Evolutionary conservation across 2,797 vertebrate genomes (phyloP).

Genomic region (Sebastes trivittatus): DNA sequence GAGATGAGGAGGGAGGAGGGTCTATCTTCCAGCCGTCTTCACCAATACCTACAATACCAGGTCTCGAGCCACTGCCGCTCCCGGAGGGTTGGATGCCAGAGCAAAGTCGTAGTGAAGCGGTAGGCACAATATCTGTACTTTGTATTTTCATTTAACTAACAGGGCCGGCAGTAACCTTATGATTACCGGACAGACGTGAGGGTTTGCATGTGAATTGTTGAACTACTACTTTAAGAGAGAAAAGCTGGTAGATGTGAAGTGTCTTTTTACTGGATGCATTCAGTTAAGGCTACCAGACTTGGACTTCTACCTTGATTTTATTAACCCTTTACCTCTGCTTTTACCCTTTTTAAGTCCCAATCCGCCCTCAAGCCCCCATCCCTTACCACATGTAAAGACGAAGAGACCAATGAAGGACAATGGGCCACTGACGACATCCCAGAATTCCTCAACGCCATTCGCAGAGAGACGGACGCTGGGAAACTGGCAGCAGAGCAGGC

Average conservation of each 20-base stretch:
- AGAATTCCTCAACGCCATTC: constrained; percentile 88
- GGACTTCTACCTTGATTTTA: neutral
- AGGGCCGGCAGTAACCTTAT: neutral
- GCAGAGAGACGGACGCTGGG: constrained; percentile 70
- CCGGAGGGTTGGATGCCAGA: constrained; percentile 29
- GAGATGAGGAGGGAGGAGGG: neutral
- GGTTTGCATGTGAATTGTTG: neutral
- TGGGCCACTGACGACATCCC: constrained; percentile 95
- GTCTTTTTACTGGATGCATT: neutral
- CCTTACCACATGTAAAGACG: constrained; percentile 23
- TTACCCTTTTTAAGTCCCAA: neutral
- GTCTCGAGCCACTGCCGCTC: constrained; percentile 24
- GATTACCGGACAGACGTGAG: neutral
- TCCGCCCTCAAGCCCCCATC: neutral
- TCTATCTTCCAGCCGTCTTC: constrained; percentile 10
- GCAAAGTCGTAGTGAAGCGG: constrained; percentile 47
- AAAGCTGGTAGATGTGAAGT: neutral
- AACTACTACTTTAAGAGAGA: neutral
- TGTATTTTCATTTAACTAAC: neutral
- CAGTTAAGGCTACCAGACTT: neutral
- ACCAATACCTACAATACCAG: constrained; percentile 16
- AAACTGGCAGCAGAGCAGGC: constrained; percentile 45
- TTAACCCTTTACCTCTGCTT: neutral
- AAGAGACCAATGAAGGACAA: constrained; percentile 55
- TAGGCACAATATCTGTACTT: constrained; percentile 17